Percentiles rank a stretch among this genome's conserved stretches.
Conservation (phyloP, 2,797 vertebrate species). For the Siniperca scherzeri region DNA sequence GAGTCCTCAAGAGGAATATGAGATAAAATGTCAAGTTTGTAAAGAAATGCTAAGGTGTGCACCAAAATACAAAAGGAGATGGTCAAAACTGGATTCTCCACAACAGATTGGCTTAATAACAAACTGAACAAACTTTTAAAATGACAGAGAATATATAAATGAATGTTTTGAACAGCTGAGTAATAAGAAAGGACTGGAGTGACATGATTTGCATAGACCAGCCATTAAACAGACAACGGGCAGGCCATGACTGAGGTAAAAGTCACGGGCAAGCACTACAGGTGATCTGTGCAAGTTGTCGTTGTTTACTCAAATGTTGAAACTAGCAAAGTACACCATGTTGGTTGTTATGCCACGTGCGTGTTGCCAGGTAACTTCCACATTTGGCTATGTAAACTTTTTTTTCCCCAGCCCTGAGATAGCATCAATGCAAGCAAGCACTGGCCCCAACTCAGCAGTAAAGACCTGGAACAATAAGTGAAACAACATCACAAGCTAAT, state of each 20-base stretch:
- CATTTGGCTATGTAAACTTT: slow-evolving; percentile 57
- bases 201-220: neutral
- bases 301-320: slow-evolving; percentile 42
- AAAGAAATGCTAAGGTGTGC: neutral
- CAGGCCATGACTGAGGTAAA: slow-evolving; percentile 7
- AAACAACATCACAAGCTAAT: neutral
- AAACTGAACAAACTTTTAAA: neutral
- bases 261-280: slow-evolving; percentile 7
- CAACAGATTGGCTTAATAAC: neutral
- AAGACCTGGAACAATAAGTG: neutral
- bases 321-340: slow-evolving; percentile 31
- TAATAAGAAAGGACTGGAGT: neutral
- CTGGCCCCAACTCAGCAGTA: slow-evolving; percentile 1
- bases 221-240: slow-evolving; percentile 5
- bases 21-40: neutral
- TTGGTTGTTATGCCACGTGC: slow-evolving; percentile 31
- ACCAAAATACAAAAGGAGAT: neutral
- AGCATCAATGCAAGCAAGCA: slow-evolving; percentile 7
- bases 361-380: slow-evolving; percentile 50
- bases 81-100: neutral
- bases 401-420: neutral
- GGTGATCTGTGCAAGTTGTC: slow-evolving; percentile 13
- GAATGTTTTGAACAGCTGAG: neutral
- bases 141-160: neutral
- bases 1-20: neutral